A percentile compares a stretch with the other conserved stretches of the same genome.
These are phyloP conservation scores for Phymastichus coffea DNA, from an alignment of 1,140 invertebrate species.

Conservation along the genomic window DNA sequence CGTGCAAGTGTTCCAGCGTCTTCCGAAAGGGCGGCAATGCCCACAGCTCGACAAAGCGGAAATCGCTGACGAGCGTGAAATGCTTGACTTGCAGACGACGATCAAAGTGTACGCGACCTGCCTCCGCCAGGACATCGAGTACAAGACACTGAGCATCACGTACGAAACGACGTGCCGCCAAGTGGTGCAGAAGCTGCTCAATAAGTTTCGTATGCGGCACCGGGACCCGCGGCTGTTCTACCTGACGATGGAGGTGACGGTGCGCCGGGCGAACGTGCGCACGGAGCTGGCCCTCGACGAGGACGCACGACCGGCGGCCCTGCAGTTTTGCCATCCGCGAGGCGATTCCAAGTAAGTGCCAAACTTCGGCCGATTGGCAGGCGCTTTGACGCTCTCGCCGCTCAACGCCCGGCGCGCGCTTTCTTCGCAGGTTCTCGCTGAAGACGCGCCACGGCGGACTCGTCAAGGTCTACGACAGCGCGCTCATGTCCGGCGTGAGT, in stretches of 20 bases:
- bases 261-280: slow-evolving; percentile 75
- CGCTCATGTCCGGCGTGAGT: slow-evolving; percentile 79
- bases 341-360: slow-evolving; percentile 79
- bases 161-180: slow-evolving; percentile 83
- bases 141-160: slow-evolving; percentile 86
- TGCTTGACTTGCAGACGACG: slow-evolving; percentile 84
- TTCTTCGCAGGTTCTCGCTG: slow-evolving; percentile 75
- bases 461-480: slow-evolving; percentile 88
- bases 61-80: too few species aligned
- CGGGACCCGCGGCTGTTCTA: slow-evolving; percentile 90
- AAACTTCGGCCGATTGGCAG: neutral
- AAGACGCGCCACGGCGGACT: slow-evolving; percentile 82
- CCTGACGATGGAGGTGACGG: slow-evolving; percentile 89
- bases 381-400: neutral
- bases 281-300: slow-evolving; percentile 84
- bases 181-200: slow-evolving; percentile 79
- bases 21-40: too few species aligned
- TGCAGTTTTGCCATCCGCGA: slow-evolving; percentile 87
- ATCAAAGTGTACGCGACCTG: slow-evolving; percentile 89
- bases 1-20: slow-evolving; percentile 11
- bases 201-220: slow-evolving; percentile 89
- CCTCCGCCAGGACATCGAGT: slow-evolving; percentile 86
- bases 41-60: too few species aligned
- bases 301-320: slow-evolving; percentile 80
- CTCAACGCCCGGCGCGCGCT: slow-evolving; percentile 16